Conservation (phyloP, 2,113 vertebrate genomes). For the Megaceryle maxima region DNA sequence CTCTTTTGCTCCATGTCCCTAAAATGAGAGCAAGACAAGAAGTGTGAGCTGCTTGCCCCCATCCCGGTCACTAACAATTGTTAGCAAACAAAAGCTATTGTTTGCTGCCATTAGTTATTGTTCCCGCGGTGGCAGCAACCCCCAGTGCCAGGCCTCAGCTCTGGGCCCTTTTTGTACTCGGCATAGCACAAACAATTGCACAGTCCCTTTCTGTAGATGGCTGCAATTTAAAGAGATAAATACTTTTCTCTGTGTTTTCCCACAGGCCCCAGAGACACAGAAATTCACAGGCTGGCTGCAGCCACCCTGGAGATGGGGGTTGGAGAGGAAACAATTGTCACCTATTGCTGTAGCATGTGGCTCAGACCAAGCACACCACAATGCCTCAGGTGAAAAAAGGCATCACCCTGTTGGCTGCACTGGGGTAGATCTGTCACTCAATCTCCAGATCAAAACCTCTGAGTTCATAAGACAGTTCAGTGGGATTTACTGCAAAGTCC, state of each 20-base stretch:
- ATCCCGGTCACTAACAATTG: not conserved
- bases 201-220: not conserved
- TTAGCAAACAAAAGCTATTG: slow-evolving; percentile 35
- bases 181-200: not conserved
- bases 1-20: not conserved
- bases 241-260: not conserved
- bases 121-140: not conserved
- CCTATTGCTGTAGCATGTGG: rapidly evolving
- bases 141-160: not conserved
- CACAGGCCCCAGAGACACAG: not conserved
- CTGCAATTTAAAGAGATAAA: not conserved
- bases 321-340: not conserved
- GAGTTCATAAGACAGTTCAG: not conserved
- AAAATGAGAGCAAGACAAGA: not conserved
- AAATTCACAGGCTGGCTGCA: not conserved
- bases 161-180: not conserved
- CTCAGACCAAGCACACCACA: not conserved
- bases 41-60: not conserved
- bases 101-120: not conserved
- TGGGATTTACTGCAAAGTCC: not conserved
- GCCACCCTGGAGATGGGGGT: not conserved
- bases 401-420: rapidly evolving
- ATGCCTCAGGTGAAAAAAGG: not conserved
- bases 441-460: not conserved
- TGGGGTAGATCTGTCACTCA: not conserved